phyloP scores from a whole-genome alignment of 2,888 invertebrate species.

The Rotaria macrura region DNA sequence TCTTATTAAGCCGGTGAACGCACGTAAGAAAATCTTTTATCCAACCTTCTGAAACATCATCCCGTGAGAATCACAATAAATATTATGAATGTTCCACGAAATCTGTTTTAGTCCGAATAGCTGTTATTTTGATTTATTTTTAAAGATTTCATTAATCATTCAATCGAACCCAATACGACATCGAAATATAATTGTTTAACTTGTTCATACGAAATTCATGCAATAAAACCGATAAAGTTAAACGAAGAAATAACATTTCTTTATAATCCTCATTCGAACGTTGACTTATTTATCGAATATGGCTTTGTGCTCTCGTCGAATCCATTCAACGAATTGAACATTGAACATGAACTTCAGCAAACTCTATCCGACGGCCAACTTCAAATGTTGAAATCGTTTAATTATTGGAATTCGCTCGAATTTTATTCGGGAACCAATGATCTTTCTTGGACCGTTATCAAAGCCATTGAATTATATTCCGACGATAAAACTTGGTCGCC shows the following conservation, averaged over 20 bases:
- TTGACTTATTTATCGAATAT: not conserved
- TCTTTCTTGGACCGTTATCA: not conserved
- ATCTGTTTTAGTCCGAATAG: too few relatives aligned
- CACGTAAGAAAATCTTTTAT: too few relatives aligned
- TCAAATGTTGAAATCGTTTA: not conserved
- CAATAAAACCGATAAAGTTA: not conserved
- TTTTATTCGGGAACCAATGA: not conserved
- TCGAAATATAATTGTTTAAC: not conserved
- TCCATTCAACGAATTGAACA: not conserved
- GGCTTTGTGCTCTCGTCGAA: not conserved
- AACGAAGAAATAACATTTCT: not conserved
- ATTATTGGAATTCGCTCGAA: not conserved
- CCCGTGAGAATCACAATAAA: too few relatives aligned
- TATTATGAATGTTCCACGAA: too few relatives aligned
- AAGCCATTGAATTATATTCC: not conserved
- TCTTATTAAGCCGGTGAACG: too few relatives aligned
- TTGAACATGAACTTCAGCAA: not conserved
- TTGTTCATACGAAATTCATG: not conserved
- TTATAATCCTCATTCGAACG: not conserved
- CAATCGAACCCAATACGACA: not conserved
- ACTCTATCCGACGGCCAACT: not conserved
- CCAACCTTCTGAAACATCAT: too few relatives aligned
- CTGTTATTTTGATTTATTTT: not conserved
- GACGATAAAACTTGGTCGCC: not conserved
- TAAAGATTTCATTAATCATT: not conserved